Percentiles rank a stretch among this genome's conserved stretches.
These are phyloP conservation scores for Ichneumoninae sp. DNA, from an alignment of 2,888 invertebrate species.

Conservation along the genomic window DNA sequence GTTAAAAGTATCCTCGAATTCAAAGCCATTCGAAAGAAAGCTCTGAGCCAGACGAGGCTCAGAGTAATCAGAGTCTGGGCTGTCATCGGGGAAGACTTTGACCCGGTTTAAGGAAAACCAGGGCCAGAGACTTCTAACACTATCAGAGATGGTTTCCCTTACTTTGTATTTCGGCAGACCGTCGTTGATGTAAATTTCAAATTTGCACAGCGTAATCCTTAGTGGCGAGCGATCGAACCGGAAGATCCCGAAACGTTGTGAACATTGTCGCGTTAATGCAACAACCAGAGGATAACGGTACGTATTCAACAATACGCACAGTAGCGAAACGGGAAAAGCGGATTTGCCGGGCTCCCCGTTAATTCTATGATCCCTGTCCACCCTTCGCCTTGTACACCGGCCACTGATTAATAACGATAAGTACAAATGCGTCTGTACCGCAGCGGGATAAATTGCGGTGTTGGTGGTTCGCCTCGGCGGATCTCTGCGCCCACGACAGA, in stretches of 20 bases:
- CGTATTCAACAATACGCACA: conserved; percentile 25
- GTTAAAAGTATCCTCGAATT: too few species aligned
- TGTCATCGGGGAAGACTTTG: too few species aligned
- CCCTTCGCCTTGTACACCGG: conserved; percentile 71
- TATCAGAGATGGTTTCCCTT: too few species aligned
- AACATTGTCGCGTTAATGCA: conserved; percentile 1
- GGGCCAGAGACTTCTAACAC: too few species aligned
- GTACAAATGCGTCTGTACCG: conserved; percentile 81
- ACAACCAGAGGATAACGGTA: background rate
- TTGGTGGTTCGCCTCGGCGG: conserved; percentile 51
- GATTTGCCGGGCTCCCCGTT: conserved; percentile 74
- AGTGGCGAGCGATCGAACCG: background rate
- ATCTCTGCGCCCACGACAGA: conserved; percentile 31
- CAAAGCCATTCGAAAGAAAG: too few species aligned
- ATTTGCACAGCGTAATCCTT: background rate
- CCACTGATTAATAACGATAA: conserved; percentile 81
- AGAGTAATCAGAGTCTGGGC: too few species aligned
- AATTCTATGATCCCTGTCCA: conserved; percentile 75
- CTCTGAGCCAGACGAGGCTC: too few species aligned
- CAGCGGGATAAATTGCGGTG: conserved; percentile 76
- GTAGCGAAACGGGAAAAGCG: conserved; percentile 69
- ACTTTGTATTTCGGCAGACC: too few species aligned
- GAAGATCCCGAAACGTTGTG: background rate
- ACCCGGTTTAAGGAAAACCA: too few species aligned
- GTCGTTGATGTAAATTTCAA: background rate